These are phyloP conservation scores for Mellilla xanthometata DNA, from an alignment of 2,888 invertebrate genomes.

Conservation along the genomic window DNA sequence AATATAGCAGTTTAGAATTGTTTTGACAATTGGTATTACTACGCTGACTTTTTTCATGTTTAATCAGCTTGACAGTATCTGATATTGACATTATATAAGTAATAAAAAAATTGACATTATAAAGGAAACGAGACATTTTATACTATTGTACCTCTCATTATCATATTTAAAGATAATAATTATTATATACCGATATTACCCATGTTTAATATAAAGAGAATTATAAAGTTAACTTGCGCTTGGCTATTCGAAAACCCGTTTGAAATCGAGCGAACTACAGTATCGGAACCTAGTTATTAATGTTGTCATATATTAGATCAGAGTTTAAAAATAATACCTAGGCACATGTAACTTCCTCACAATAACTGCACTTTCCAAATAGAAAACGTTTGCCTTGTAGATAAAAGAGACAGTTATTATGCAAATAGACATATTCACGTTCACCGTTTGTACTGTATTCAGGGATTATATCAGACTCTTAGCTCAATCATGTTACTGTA, in stretches of 20 bases:
- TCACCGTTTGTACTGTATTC: conserved; percentile 30
- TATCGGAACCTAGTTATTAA: conserved; percentile 40
- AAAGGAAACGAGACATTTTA: too few relatives aligned
- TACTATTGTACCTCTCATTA: too few relatives aligned
- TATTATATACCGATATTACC: too few relatives aligned
- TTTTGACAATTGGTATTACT: not conserved
- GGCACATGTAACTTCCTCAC: conserved; percentile 25
- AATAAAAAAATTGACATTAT: too few relatives aligned
- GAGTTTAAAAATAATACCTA: conserved; percentile 29
- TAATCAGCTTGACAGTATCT: too few relatives aligned
- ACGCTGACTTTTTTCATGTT: too few relatives aligned
- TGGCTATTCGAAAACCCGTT: too few relatives aligned
- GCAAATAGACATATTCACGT: conserved; percentile 34
- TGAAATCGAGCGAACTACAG: not conserved
- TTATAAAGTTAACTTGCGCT: too few relatives aligned
- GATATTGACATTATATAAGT: too few relatives aligned
- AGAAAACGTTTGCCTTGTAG: conserved; percentile 33
- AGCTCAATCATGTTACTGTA: conserved; percentile 38
- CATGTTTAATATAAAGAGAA: too few relatives aligned
- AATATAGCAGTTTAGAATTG: not conserved
- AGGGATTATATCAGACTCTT: conserved; percentile 37
- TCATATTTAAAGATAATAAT: too few relatives aligned
- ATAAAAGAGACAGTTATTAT: conserved; percentile 29
- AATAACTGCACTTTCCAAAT: conserved; percentile 30
- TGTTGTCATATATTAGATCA: conserved; percentile 45